Base-by-base conservation (phyloP, 1,140 invertebrate species). In the Whitmania pigra region DNA sequence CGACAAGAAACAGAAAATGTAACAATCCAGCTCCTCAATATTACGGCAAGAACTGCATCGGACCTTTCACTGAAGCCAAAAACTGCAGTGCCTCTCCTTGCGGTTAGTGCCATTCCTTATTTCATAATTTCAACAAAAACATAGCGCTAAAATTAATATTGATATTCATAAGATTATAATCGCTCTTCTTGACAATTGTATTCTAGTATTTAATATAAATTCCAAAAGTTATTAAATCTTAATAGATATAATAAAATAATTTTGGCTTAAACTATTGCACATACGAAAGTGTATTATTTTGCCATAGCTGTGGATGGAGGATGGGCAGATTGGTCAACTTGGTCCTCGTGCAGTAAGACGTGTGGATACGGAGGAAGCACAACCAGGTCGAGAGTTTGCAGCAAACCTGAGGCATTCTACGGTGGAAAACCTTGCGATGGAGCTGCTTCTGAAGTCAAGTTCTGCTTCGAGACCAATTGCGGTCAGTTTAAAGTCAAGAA, bases 1-100 rank as follows among this genome's bases (percentile, higher is more conserved):
- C 92, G 80, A 84, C 83, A 55, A 83, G 89, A 20, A 84, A 86
- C 43, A 80, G 88, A 53, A 79, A 81, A 49, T 90, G 89, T 76
- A 86, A 89, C 71, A 86, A 86, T 77, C 87, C 88, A 0, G 78
- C 79, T 11, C 86, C 88, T 0, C 81, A 76, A 25, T 75, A 87
- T 67, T 85, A 87, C 20, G 87, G 88, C 20, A 40, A 29, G 29
- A 68, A 68, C 27, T 68, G 67, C 67, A 17, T 68, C 18, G 67
- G 67, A 25, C 20, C 67, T 13, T 29, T 36, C n/a, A 29, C 67
- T n/a, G 67, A 68, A 36, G 20, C 40, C 31, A 68, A 68, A 36
- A 36, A 29, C 9, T 29, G 29, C 31, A 29, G 29, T 18, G 5
- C 67, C 36, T 40, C 67, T 36, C 29, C 67, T 13, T 68, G 67